These are phyloP conservation scores for Drosophila nigromelanica DNA, from an alignment of 1,140 invertebrate genomes.

Conservation along the genomic window DNA sequence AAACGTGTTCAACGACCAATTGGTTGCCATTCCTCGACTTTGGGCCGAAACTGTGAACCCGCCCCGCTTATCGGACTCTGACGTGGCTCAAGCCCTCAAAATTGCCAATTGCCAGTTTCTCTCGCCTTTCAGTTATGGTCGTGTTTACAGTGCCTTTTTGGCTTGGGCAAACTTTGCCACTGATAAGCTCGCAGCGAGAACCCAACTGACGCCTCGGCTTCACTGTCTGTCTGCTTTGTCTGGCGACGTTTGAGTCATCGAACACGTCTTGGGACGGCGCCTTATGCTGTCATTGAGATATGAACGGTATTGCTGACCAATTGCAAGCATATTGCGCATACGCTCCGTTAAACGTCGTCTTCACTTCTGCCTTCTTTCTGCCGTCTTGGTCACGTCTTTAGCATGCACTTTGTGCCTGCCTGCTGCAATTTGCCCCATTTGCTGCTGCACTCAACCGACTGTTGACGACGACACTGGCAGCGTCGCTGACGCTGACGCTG, in stretches of 20 bases:
- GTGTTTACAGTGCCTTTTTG: slow-evolving; percentile 52
- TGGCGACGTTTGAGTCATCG: slow-evolving; percentile 47
- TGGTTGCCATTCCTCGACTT: slow-evolving; percentile 49
- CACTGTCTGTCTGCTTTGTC: slow-evolving; percentile 17
- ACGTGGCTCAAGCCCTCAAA: slow-evolving; percentile 10
- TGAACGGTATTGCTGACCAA: slow-evolving; percentile 20
- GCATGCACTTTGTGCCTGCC: slow-evolving; percentile 57
- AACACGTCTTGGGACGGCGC: slow-evolving; percentile 43
- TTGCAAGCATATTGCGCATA: slow-evolving; percentile 58
- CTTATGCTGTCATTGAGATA: slow-evolving; percentile 46
- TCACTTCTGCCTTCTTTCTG: slow-evolving; percentile 22
- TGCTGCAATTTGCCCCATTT: slow-evolving; percentile 32
- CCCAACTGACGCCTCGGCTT: slow-evolving; percentile 2
- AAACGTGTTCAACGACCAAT: slow-evolving; percentile 77
- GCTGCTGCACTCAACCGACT: slow-evolving; percentile 20
- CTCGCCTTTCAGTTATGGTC: slow-evolving; percentile 23
- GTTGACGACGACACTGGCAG: neutral
- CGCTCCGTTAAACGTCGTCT: slow-evolving; percentile 54
- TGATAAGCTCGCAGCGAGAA: slow-evolving; percentile 53
- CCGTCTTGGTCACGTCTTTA: slow-evolving; percentile 71
- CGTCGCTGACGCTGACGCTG: neutral
- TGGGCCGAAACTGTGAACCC: slow-evolving; percentile 18
- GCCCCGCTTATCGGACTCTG: slow-evolving; percentile 25
- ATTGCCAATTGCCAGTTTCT: slow-evolving; percentile 6
- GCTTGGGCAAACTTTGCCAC: slow-evolving; percentile 75